Percentiles rank a stretch among this genome's conserved stretches.
These are phyloP conservation scores for Patagioenas fasciata DNA, from an alignment of 2,113 vertebrate genomes.

Conservation along the genomic window DNA sequence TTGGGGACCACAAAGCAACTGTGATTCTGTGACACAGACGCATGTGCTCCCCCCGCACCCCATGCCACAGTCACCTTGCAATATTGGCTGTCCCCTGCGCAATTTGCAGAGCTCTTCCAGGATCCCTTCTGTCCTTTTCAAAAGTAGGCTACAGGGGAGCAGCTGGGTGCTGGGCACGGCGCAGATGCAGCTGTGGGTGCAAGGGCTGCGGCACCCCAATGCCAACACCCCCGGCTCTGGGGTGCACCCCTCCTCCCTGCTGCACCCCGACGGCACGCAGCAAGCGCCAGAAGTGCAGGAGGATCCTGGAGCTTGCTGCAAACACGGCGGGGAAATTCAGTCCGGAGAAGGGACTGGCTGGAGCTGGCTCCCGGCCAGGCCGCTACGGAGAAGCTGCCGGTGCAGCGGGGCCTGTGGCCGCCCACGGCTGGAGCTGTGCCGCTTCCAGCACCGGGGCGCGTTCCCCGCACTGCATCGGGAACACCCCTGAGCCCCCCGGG, in stretches of 20 bases:
- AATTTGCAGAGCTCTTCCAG: not conserved
- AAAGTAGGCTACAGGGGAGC: constrained; percentile 24
- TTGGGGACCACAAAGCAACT: not conserved
- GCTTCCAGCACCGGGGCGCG: not conserved
- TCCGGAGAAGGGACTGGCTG: not conserved
- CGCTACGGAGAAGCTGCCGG: not conserved
- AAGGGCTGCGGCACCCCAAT: not conserved
- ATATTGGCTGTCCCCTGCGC: not conserved
- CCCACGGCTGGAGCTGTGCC: not conserved
- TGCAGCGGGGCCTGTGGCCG: not conserved
- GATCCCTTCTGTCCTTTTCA: not conserved
- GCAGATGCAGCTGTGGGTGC: not conserved
- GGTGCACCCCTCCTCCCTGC: not conserved
- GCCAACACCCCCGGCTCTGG: not conserved
- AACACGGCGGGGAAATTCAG: not conserved
- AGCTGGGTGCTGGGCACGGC: not conserved
- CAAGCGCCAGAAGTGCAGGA: accelerated
- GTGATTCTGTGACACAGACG: not conserved
- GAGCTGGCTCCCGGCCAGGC: constrained; percentile 21
- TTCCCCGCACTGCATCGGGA: not conserved
- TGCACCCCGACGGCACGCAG: not conserved
- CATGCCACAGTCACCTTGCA: constrained; percentile 23
- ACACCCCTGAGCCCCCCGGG: not conserved
- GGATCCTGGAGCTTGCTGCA: not conserved
- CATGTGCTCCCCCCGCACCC: not conserved